Conservation (phyloP, 2,888 invertebrate species). For the Cephus runcator region DNA sequence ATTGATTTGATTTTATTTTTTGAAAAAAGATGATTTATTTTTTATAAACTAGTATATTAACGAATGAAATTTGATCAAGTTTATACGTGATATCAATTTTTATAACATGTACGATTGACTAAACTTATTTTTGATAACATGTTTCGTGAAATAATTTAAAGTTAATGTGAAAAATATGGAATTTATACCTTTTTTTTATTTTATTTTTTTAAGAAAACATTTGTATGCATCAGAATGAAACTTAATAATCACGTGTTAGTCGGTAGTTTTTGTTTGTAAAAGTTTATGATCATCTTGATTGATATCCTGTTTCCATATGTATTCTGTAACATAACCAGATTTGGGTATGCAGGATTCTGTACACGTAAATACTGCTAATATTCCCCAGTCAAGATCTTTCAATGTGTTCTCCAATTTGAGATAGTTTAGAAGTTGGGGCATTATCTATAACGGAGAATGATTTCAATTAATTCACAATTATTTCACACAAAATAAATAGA, state of each 20-base stretch:
- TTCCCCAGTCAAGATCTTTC: constrained; percentile 88
- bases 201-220: too few species aligned
- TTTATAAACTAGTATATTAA: not conserved
- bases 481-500: not conserved
- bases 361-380: constrained; percentile 88
- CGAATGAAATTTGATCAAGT: too few species aligned
- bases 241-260: not conserved
- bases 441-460: constrained; percentile 70
- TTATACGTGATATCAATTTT: too few species aligned
- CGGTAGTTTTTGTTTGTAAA: not conserved
- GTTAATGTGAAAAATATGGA: not conserved
- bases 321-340: constrained; percentile 80
- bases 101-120: too few species aligned
- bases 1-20: not conserved
- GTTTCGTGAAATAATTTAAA: not conserved
- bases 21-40: not conserved
- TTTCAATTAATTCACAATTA: not conserved
- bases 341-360: constrained; percentile 77
- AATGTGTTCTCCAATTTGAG: constrained; percentile 73
- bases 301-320: constrained; percentile 88
- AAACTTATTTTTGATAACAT: not conserved
- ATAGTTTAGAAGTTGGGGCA: constrained; percentile 83
- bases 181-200: not conserved
- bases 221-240: too few species aligned
- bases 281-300: constrained; percentile 35